Evolutionary conservation across 2,797 vertebrate genomes (phyloP).

Genomic region (Channallabes apus): DNA sequence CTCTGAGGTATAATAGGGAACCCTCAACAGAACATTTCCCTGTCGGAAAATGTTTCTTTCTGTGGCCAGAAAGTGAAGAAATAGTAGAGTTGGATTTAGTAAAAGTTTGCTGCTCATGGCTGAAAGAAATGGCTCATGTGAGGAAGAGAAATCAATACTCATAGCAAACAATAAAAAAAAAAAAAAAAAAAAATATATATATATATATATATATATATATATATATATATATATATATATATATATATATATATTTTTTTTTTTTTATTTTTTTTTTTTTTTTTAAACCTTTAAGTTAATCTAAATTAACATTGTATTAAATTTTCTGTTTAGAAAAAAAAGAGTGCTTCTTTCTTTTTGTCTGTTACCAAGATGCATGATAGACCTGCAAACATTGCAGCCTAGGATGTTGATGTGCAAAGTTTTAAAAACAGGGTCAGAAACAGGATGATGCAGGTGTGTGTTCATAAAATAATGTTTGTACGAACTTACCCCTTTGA

Average conservation of each 20-base stretch:
- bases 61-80: not conserved
- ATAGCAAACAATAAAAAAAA: not conserved
- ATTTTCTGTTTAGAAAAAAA: not conserved
- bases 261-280: too few species aligned
- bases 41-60: not conserved
- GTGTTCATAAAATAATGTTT: not conserved
- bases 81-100: not conserved
- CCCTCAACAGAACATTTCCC: too few species aligned
- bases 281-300: too few species aligned
- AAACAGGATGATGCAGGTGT: not conserved
- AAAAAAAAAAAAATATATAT: too few species aligned
- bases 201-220: too few species aligned
- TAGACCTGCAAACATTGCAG: not conserved
- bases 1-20: not conserved
- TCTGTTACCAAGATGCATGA: not conserved
- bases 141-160: not conserved
- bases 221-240: too few species aligned
- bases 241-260: too few species aligned
- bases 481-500: conserved; percentile 50
- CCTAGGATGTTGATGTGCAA: not conserved
- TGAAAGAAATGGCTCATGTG: not conserved
- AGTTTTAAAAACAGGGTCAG: not conserved
- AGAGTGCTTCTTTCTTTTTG: not conserved
- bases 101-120: not conserved
- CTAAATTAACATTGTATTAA: not conserved